Percentiles rank a stretch among this genome's conserved stretches.
These are phyloP conservation scores for Synchiropus splendidus DNA, from an alignment of 2,113 vertebrate species.

Conservation along the genomic window DNA sequence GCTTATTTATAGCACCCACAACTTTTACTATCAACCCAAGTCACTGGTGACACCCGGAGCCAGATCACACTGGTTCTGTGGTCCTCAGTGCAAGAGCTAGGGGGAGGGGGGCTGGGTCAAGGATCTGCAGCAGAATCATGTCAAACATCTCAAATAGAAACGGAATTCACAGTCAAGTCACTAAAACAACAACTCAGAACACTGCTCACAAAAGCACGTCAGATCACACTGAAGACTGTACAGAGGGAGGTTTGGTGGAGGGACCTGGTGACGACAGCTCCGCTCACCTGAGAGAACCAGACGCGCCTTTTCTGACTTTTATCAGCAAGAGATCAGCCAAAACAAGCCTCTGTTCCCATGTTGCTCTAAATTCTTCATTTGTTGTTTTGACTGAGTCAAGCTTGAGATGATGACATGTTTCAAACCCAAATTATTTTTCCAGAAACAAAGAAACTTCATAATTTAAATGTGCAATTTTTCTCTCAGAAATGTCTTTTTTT, in stretches of 20 bases:
- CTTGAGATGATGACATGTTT: too few species aligned
- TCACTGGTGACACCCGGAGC: constrained; percentile 19
- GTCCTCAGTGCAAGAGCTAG: constrained; percentile 1
- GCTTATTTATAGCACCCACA: constrained; percentile 51
- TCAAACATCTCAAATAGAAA: constrained; percentile 35
- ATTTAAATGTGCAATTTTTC: too few species aligned
- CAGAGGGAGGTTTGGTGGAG: constrained; percentile 38
- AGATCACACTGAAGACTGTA: constrained; percentile 40
- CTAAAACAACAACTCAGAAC: constrained; percentile 45
- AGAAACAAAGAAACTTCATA: too few species aligned
- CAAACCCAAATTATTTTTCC: too few species aligned
- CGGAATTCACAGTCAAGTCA: constrained; percentile 51
- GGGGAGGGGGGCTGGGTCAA: constrained; percentile 4
- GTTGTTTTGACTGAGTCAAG: too few species aligned
- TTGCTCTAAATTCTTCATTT: too few species aligned
- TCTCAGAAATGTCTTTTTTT: too few species aligned
- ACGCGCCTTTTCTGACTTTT: too few species aligned
- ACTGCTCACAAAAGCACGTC: constrained; percentile 36
- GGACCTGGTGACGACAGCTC: constrained; percentile 5
- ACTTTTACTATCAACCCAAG: constrained; percentile 23
- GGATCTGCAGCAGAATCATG: constrained; percentile 31
- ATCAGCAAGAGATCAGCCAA: too few species aligned
- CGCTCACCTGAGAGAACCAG: constrained; percentile 19
- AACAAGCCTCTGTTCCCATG: too few species aligned
- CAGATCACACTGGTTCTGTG: constrained; percentile 3